These are phyloP conservation scores for Lacanobia oleracea DNA, from an alignment of 2,888 invertebrate genomes.

Conservation along the genomic window DNA sequence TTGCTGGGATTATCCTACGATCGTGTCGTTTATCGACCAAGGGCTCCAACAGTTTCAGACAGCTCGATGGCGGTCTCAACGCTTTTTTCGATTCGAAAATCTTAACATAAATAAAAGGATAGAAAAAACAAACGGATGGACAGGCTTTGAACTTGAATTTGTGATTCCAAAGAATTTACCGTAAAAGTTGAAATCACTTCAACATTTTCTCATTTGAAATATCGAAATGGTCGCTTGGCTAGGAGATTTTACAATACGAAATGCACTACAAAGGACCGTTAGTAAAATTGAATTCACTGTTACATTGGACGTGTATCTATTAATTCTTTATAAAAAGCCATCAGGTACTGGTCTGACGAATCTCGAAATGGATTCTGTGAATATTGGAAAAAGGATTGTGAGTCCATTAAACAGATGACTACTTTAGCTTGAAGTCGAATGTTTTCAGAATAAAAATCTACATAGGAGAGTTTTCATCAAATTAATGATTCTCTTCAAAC, in stretches of 20 bases:
- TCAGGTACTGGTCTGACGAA: neutral
- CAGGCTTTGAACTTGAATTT: slow-evolving; percentile 5
- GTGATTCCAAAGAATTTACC: neutral
- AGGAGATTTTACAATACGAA: slow-evolving; percentile 8
- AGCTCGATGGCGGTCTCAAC: slow-evolving; percentile 1
- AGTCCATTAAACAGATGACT: slow-evolving; percentile 10
- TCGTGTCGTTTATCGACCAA: slow-evolving; percentile 48
- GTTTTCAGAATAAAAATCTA: slow-evolving; percentile 1
- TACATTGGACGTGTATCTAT: neutral
- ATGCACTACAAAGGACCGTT: slow-evolving; percentile 3
- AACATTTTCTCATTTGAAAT: neutral
- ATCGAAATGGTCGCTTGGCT: neutral
- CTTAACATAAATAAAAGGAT: neutral
- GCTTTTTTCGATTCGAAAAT: slow-evolving; percentile 28
- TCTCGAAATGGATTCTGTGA: slow-evolving; percentile 10
- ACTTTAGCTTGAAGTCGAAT: neutral
- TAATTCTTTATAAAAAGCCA: neutral
- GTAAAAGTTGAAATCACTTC: neutral
- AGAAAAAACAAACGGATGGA: neutral
- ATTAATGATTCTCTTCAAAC: slow-evolving; percentile 37
- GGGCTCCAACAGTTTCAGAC: slow-evolving; percentile 28
- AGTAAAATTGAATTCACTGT: slow-evolving; percentile 16
- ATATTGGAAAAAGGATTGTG: slow-evolving; percentile 27
- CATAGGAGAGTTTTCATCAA: slow-evolving; percentile 24
- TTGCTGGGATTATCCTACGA: slow-evolving; percentile 61